phyloP scores from a whole-genome alignment of 2,113 vertebrate genomes.

The Climacteris rufus region DNA sequence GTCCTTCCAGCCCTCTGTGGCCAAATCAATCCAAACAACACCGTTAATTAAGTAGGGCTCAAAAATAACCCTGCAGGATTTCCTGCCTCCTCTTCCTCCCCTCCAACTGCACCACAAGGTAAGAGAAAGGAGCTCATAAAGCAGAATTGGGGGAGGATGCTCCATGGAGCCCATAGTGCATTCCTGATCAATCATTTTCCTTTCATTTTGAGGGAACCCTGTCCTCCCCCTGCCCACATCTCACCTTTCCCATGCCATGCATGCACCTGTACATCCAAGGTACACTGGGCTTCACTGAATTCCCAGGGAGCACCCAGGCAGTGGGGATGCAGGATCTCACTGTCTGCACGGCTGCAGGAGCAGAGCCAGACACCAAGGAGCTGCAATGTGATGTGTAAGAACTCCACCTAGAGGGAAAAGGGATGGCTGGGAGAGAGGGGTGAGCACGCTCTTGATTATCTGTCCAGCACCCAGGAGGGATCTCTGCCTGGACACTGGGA shows the following conservation, averaged over 20 bases:
- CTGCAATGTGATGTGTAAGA: neutral
- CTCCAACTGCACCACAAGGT: neutral
- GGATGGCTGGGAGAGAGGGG: rapidly evolving
- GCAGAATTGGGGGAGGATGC: neutral
- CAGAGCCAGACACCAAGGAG: rapidly evolving
- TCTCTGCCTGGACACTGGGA: neutral
- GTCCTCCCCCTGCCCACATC: neutral
- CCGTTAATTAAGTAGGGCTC: neutral
- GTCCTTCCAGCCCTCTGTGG: neutral
- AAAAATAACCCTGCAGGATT: neutral
- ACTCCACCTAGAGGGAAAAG: constrained; percentile 30
- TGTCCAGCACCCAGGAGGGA: rapidly evolving
- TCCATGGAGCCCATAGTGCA: rapidly evolving
- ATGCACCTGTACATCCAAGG: rapidly evolving
- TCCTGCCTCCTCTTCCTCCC: neutral
- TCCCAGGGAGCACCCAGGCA: neutral
- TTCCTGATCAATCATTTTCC: neutral
- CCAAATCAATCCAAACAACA: neutral
- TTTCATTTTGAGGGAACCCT: neutral
- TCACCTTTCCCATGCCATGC: neutral
- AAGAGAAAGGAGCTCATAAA: neutral
- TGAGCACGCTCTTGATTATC: too few relatives aligned
- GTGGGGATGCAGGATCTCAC: neutral
- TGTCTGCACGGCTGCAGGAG: neutral
- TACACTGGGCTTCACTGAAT: rapidly evolving